phyloP scores from a whole-genome alignment of 2,888 invertebrate species.

The Cyclophora albipunctata region DNA sequence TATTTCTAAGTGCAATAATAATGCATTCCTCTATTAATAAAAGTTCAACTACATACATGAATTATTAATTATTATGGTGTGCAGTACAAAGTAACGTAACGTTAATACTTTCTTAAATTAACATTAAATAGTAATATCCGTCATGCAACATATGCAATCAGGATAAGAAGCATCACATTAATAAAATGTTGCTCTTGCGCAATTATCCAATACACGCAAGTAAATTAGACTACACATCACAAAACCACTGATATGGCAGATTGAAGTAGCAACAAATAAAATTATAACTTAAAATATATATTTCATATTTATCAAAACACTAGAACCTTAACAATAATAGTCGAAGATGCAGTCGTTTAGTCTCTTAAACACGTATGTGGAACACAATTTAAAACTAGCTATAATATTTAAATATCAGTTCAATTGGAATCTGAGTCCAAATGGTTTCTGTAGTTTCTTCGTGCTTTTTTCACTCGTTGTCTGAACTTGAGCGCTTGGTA shows the following conservation, averaged over 20 bases:
- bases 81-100: too few species aligned
- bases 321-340: conserved; percentile 20
- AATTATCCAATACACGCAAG: too few species aligned
- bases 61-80: too few species aligned
- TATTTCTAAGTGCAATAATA: too few species aligned
- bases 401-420: conserved; percentile 26
- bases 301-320: conserved; percentile 3
- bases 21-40: too few species aligned
- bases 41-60: too few species aligned
- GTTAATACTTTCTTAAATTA: too few species aligned
- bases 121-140: too few species aligned
- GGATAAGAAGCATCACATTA: too few species aligned
- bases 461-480: conserved; percentile 77
- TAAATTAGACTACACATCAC: not conserved
- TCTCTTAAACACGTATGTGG: conserved; percentile 14
- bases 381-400: conserved; percentile 22
- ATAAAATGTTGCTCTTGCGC: too few species aligned
- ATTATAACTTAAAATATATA: not conserved
- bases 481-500: conserved; percentile 70
- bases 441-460: conserved; percentile 78
- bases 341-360: conserved; percentile 28
- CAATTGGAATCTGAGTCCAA: conserved; percentile 80
- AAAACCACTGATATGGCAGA: not conserved
- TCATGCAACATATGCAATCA: too few species aligned
- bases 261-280: not conserved